phyloP scores from a whole-genome alignment of 2,113 vertebrate species.

The Crotalus helleri region DNA sequence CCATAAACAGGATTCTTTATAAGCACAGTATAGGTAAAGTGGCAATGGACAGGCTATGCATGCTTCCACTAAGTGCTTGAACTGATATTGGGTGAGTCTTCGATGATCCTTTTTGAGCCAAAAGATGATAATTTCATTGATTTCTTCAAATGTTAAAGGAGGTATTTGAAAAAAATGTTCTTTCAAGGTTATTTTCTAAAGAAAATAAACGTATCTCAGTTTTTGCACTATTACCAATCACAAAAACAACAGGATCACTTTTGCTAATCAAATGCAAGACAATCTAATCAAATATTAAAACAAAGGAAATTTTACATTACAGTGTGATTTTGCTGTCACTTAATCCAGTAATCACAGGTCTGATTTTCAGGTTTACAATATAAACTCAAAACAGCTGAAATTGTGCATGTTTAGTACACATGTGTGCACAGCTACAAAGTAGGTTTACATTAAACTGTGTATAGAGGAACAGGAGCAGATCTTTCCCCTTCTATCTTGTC shows the following conservation, averaged over 20 bases:
- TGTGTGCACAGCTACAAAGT: not conserved
- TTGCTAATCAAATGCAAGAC: not conserved
- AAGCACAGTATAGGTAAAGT: conserved; percentile 62
- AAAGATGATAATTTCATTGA: conserved; percentile 45
- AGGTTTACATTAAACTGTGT: not conserved
- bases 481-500: not conserved
- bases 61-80: conserved; percentile 50
- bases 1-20: conserved; percentile 62
- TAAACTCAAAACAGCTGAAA: not conserved
- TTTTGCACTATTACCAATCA: not conserved
- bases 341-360: not conserved
- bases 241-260: not conserved
- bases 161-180: conserved; percentile 54
- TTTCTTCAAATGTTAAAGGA: conserved; percentile 57
- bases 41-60: conserved; percentile 66
- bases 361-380: not conserved
- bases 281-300: not conserved
- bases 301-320: not conserved
- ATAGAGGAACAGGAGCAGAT: not conserved
- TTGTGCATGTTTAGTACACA: not conserved
- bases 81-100: conserved; percentile 57
- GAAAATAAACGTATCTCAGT: not conserved
- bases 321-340: not conserved
- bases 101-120: conserved; percentile 50
- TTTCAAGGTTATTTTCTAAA: conserved; percentile 48